phyloP scores from a whole-genome alignment of 1,140 invertebrate genomes.

The Tribolium madens region DNA sequence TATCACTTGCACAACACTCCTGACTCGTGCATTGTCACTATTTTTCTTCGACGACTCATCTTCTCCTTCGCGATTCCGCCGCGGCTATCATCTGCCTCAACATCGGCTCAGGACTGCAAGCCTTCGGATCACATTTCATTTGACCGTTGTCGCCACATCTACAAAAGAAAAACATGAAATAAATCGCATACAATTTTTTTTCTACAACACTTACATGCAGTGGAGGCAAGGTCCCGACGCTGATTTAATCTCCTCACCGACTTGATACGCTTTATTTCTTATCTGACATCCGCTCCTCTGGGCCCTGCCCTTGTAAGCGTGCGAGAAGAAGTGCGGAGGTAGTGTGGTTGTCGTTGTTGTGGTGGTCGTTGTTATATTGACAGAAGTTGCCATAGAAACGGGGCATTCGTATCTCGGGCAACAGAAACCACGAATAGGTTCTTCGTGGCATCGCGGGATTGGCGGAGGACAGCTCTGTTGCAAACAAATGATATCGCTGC shows the following conservation, averaged over 20 bases:
- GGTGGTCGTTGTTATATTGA: constrained; percentile 85
- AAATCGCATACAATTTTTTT: not conserved
- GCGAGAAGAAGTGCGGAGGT: constrained; percentile 83
- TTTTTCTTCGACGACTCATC: constrained; percentile 70
- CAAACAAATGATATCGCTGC: constrained; percentile 94
- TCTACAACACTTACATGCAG: constrained; percentile 83
- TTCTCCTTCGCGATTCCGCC: constrained; percentile 77
- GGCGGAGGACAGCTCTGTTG: constrained; percentile 96
- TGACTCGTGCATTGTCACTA: constrained; percentile 61
- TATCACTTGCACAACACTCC: constrained; percentile 59
- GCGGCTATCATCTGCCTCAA: constrained; percentile 88
- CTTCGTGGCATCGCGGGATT: constrained; percentile 89
- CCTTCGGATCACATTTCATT: constrained; percentile 92
- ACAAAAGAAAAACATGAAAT: constrained; percentile 62
- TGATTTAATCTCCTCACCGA: constrained; percentile 84
- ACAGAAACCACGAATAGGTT: constrained; percentile 92
- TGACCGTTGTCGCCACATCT: constrained; percentile 90
- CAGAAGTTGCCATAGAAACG: constrained; percentile 82
- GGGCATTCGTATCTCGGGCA: constrained; percentile 95
- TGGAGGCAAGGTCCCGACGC: constrained; percentile 91
- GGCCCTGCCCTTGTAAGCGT: constrained; percentile 81
- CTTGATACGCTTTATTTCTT: constrained; percentile 82
- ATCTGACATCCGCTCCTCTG: constrained; percentile 85
- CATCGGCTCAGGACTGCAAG: constrained; percentile 89
- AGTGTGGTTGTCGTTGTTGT: constrained; percentile 88